These are phyloP conservation scores for Arge pagana DNA, from an alignment of 2,888 invertebrate species.

Conservation along the genomic window DNA sequence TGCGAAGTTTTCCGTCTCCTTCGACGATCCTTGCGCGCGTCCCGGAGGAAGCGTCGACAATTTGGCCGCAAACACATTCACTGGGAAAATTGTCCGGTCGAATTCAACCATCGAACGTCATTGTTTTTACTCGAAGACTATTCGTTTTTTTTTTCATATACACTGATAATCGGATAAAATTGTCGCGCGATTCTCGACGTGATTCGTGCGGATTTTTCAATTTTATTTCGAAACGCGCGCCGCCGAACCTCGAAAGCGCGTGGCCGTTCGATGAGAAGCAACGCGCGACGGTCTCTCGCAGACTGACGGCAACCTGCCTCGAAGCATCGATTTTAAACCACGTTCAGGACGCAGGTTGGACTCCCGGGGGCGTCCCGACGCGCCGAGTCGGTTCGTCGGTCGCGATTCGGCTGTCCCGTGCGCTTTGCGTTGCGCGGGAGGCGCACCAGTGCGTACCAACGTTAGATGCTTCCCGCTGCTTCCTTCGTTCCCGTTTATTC, in stretches of 20 bases:
- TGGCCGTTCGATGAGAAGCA: conserved; percentile 11
- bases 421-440: conserved; percentile 41
- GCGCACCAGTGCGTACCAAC: neutral
- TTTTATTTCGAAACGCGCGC: neutral
- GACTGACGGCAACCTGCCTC: conserved; percentile 49
- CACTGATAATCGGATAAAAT: no score
- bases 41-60: no score
- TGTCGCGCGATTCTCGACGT: neutral
- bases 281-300: conserved; percentile 46
- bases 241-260: neutral
- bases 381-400: conserved; percentile 29
- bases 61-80: no score
- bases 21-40: no score
- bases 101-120: no score
- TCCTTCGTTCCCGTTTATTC: conserved; percentile 25
- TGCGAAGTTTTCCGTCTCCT: no score
- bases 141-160: conserved; percentile 12
- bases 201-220: neutral
- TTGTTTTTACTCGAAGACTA: conserved; percentile 4
- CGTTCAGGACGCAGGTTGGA: conserved; percentile 32
- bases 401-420: conserved; percentile 29
- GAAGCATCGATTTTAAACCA: conserved; percentile 51
- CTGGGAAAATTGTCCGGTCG: no score
- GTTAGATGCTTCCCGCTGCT: no score
- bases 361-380: conserved; percentile 27